phyloP scores from a whole-genome alignment of 1,140 invertebrate species.

The Drosophila mauritiana region DNA sequence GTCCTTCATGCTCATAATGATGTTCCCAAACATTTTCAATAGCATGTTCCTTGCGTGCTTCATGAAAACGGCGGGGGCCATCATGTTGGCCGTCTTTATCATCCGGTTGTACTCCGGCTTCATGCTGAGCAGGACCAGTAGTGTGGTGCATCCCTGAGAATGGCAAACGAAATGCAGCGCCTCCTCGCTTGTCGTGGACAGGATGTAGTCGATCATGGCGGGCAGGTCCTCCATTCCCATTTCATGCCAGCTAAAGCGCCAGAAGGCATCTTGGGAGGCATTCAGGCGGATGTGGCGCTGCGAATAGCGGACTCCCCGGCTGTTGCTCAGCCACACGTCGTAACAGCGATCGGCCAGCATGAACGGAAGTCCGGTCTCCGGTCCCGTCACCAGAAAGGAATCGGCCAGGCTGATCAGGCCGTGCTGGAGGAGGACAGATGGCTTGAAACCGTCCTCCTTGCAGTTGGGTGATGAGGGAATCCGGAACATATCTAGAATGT shows the following conservation, averaged over 20 bases:
- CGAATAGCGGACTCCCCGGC: slow-evolving; percentile 88
- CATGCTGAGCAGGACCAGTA: slow-evolving; percentile 87
- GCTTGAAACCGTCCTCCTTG: neutral
- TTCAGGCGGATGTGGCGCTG: slow-evolving; percentile 85
- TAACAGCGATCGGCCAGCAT: slow-evolving; percentile 88
- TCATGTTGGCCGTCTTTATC: slow-evolving; percentile 86
- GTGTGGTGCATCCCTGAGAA: slow-evolving; percentile 86
- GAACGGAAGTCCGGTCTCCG: slow-evolving; percentile 85
- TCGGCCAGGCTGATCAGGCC: slow-evolving; percentile 86
- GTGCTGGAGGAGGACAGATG: slow-evolving; percentile 87
- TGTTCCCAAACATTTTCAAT: neutral
- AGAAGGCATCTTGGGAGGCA: slow-evolving; percentile 77
- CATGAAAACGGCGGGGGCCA: slow-evolving; percentile 86
- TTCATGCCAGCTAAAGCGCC: slow-evolving; percentile 88
- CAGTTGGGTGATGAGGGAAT: neutral
- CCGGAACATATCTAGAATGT: slow-evolving; percentile 43
- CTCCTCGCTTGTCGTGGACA: neutral
- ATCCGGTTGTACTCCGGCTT: slow-evolving; percentile 89
- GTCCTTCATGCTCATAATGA: slow-evolving; percentile 3
- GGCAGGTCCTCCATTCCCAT: slow-evolving; percentile 89
- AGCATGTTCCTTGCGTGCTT: neutral
- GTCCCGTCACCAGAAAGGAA: slow-evolving; percentile 86
- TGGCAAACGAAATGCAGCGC: slow-evolving; percentile 85
- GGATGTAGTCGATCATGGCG: slow-evolving; percentile 87
- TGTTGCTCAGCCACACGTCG: slow-evolving; percentile 90